phyloP scores from a whole-genome alignment of 2,797 vertebrate genomes.

The Anas capensis region DNA sequence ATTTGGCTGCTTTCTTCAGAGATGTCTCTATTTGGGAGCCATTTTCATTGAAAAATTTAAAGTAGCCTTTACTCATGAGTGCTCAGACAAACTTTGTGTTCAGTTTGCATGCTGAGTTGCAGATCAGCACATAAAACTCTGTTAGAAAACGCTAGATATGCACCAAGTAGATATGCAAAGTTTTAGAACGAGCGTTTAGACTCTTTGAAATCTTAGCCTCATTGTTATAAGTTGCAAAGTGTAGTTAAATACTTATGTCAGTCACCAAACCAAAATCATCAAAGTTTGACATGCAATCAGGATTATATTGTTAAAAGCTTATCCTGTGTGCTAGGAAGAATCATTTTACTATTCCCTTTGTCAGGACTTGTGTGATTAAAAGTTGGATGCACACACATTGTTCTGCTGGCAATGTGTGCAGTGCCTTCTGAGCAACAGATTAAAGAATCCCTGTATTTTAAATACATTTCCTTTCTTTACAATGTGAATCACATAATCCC shows the following conservation, averaged over 20 bases:
- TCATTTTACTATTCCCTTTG: constrained; percentile 12
- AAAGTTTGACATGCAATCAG: constrained; percentile 31
- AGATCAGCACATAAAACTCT: neutral
- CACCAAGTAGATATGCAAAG: neutral
- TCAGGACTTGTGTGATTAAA: constrained; percentile 55
- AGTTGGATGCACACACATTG: neutral
- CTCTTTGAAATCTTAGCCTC: neutral
- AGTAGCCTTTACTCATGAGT: neutral
- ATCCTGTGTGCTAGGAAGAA: constrained; percentile 5
- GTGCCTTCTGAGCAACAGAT: constrained; percentile 55
- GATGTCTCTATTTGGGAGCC: neutral
- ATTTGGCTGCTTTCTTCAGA: neutral
- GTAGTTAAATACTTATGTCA: constrained; percentile 21
- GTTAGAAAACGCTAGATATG: neutral
- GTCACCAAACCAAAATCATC: constrained; percentile 1
- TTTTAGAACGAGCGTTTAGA: neutral
- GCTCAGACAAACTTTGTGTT: neutral
- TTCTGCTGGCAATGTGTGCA: neutral
- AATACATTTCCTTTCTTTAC: constrained; percentile 41
- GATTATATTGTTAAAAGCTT: constrained; percentile 51
- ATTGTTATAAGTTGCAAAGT: neutral
- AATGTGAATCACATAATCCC: constrained; percentile 59
- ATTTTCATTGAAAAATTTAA: neutral
- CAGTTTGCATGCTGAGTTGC: neutral
- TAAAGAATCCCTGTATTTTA: constrained; percentile 60